phyloP scores from a whole-genome alignment of 2,113 vertebrate species.

The Chascanopsetta lugubris region DNA sequence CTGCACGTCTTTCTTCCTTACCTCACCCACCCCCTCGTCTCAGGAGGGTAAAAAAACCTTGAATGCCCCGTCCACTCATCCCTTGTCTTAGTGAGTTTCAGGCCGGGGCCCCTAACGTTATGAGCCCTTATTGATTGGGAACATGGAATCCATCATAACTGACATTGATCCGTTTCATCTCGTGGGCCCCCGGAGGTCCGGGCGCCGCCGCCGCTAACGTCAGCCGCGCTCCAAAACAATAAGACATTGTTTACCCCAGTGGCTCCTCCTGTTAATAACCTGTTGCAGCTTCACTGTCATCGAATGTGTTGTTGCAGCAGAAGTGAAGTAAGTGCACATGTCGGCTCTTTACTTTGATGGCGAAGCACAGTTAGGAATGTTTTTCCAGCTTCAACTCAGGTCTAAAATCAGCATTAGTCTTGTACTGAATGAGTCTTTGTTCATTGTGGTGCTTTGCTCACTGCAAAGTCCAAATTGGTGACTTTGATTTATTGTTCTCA shows the following conservation, averaged over 20 bases:
- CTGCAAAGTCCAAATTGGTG: too few relatives aligned
- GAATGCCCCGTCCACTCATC: conserved; percentile 14
- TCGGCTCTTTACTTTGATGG: not conserved
- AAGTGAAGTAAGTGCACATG: not conserved
- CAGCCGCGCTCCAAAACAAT: not conserved
- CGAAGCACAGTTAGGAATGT: too few relatives aligned
- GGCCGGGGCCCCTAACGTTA: not conserved
- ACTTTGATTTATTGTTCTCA: too few relatives aligned
- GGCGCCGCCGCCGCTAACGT: not conserved
- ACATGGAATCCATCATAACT: conserved; percentile 42
- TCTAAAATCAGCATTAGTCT: too few relatives aligned
- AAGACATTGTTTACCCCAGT: not conserved
- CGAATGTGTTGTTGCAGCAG: not conserved
- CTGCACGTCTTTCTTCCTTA: not conserved
- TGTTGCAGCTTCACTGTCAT: not conserved
- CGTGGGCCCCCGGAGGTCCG: conserved; percentile 26
- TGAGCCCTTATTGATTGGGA: conserved; percentile 40
- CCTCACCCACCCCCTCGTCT: not conserved
- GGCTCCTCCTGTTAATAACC: not conserved
- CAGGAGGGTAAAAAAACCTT: too few relatives aligned
- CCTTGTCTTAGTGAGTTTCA: conserved; percentile 1
- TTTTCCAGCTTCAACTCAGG: too few relatives aligned
- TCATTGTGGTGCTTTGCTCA: too few relatives aligned
- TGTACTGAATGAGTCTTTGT: too few relatives aligned
- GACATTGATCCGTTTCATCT: conserved; percentile 57